Percentiles rank a stretch among this genome's conserved stretches.
phyloP scores from a whole-genome alignment of 2,888 invertebrate genomes.

The Gandaritis pyraliata region DNA sequence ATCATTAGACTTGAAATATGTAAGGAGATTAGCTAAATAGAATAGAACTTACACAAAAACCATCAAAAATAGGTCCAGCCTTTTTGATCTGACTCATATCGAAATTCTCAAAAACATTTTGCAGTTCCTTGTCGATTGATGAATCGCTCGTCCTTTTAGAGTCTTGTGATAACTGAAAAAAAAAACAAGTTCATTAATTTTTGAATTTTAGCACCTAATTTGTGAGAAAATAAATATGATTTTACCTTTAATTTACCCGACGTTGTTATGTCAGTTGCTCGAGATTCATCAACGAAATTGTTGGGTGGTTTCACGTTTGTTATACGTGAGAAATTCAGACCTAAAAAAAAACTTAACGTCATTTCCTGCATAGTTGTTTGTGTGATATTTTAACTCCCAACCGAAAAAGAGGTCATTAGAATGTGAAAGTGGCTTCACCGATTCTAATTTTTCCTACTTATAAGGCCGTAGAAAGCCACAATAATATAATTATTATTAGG shows the following conservation, averaged over 20 bases:
- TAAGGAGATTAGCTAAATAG: too few relatives aligned
- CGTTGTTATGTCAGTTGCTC: slow-evolving; percentile 61
- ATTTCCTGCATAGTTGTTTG: too few relatives aligned
- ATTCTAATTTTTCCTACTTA: too few relatives aligned
- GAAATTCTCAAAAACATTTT: slow-evolving; percentile 68
- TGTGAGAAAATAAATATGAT: neutral
- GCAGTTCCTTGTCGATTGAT: slow-evolving; percentile 63
- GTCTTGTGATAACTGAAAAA: slow-evolving; percentile 65
- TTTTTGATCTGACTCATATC: slow-evolving; percentile 88
- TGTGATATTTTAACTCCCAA: too few relatives aligned
- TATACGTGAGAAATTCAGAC: slow-evolving; percentile 78
- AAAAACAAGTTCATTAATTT: neutral
- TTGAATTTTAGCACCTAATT: neutral
- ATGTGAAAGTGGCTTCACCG: too few relatives aligned
- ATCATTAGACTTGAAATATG: too few relatives aligned
- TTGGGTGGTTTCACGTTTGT: slow-evolving; percentile 65
- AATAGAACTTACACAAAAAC: slow-evolving; percentile 88
- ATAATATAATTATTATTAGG: too few relatives aligned
- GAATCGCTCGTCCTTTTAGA: slow-evolving; percentile 56
- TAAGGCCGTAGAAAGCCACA: too few relatives aligned
- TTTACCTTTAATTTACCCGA: slow-evolving; percentile 68
- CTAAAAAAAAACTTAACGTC: slow-evolving; percentile 49
- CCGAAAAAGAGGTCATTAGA: too few relatives aligned
- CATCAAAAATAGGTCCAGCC: slow-evolving; percentile 93
- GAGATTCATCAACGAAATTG: slow-evolving; percentile 74